Percentiles rank a stretch among this genome's conserved stretches.
Conservation (phyloP, 2,797 vertebrate species). For the Sebastes flavidus region DNA sequence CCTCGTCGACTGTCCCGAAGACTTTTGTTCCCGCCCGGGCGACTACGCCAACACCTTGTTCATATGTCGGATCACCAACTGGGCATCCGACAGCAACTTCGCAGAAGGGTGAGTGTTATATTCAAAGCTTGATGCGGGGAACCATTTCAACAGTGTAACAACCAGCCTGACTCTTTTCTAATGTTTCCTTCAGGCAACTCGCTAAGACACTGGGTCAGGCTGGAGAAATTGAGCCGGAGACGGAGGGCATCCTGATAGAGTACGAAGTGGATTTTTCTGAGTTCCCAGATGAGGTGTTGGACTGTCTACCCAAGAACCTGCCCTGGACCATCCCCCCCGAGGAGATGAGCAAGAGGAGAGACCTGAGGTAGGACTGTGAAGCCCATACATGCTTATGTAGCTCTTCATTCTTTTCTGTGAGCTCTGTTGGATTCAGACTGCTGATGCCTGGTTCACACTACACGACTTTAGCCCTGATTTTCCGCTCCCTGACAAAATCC, state of each 20-base stretch:
- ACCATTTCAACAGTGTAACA: neutral
- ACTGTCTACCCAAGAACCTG: constrained; percentile 88
- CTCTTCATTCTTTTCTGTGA: no score
- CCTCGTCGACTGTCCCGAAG: constrained; percentile 88
- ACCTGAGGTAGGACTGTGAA: constrained; percentile 86
- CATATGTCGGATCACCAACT: constrained; percentile 92
- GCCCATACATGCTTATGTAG: no score
- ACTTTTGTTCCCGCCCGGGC: constrained; percentile 85
- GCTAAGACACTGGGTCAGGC: constrained; percentile 94
- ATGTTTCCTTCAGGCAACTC: constrained; percentile 81
- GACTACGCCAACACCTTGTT: constrained; percentile 90
- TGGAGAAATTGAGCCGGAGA: constrained; percentile 96
- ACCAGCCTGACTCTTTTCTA: neutral
- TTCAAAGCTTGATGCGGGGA: neutral
- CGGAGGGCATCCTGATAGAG: constrained; percentile 93
- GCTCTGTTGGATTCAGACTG: no score
- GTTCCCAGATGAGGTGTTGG: constrained; percentile 89
- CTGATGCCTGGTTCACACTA: fast-evolving
- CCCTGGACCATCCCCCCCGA: constrained; percentile 90
- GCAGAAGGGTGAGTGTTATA: constrained; percentile 88
- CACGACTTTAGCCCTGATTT: no score
- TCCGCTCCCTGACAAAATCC: no score
- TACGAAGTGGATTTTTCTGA: constrained; percentile 95
- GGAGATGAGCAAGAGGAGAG: constrained; percentile 88
- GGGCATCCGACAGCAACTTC: constrained; percentile 91